Evolutionary conservation across 2,113 vertebrate species (phyloP), one percentile per base, ranked within the genome.

Genomic region (Sander vitreus): DNA sequence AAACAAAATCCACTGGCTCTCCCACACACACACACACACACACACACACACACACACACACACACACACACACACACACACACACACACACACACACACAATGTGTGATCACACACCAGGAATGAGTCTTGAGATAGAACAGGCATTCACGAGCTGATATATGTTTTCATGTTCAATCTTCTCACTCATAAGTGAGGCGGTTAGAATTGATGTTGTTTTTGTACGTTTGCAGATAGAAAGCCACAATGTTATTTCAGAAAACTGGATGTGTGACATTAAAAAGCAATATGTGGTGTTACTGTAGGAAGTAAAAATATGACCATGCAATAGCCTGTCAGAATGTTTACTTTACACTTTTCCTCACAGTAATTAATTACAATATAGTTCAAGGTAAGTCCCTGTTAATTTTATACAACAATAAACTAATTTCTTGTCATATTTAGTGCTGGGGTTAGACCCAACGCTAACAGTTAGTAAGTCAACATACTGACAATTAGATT

Each of bases 1-100:
- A 94, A 95, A 95, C 92, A 93, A 87, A 92, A 92, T 92, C 88
- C 87, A 75, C 82, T 43, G 16, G 75, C 88, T 91, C 88, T 73
- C 89, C 67, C 88, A 53, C 81, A 82, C 79, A 60, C 81, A 65
- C 71, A 8, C 33, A 33, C 33, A 6, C 36, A 36, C 60, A 65
- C 54, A 51, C 55, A 51, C 54, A 58, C 51, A 9, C 36, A 67
- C 70, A 81, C 88, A 73, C 79, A 87, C 78, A 75, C 78, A 74
- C 68, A 53, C 53, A 64, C 64, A 69, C 30, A 58, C 48, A 45
- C 55, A 65, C 68, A 73, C 39, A 62, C 27, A 62, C 63, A 68
- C 33, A 63, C 58, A 62, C 57, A 54, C 54, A 19, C 45, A 70
- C 72, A 82, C 88, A 74, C 80, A 86, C 80, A 73, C 43, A 82